Base-by-base conservation (phyloP, 2,888 invertebrate species). In the Cheilosia impressa region DNA sequence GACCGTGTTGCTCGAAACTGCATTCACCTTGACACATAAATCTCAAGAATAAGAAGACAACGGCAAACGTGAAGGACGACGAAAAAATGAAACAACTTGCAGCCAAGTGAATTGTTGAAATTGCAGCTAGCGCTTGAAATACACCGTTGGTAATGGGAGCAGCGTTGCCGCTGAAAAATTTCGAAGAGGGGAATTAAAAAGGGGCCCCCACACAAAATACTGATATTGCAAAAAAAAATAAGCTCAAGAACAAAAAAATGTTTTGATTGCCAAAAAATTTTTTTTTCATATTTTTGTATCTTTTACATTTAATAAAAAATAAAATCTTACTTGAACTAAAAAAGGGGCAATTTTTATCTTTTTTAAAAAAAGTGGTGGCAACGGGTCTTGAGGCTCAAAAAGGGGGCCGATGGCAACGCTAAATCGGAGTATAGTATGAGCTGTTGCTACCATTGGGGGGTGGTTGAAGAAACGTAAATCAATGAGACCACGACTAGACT, bases 1-100 rank as follows among this genome's bases (percentile, higher is more conserved):
- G 69, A 71, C 75, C 38, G 47, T 60, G 22, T 45, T 58, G 68
- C 60, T 78, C 52, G 63, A 73, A 78, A 83, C 63, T 78, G 83
- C 84, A 79, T 79, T 84, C 79, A 79, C 84, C 84, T 84, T 84
- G 84, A 71, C 79, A 84, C 55, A 84, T 75, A 69, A 47, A 75
- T 79, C 65, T 45, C 17, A 53, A 62, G 27, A 53, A 68, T 17
- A 17, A 31, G 31, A 69, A 43, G 27, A 62, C 34, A 65, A 65
- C 24, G 17, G 34, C 7, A 34, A 31, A 47, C 17, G 43, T 13
- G 45, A 47, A 10, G 52, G 17, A 63, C 52, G n/a, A 66, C 2
- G 45, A 62, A 77, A 31, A 83, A 41, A 50, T 62, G 43, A 65
- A 65, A 47, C 38, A 47, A 47, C 38, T 9, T 15, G 58, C 34